Percentiles rank a stretch among this genome's conserved stretches.
These are phyloP conservation scores for Ariopsis seemanni DNA, from an alignment of 2,113 vertebrate species.

Conservation along the genomic window DNA sequence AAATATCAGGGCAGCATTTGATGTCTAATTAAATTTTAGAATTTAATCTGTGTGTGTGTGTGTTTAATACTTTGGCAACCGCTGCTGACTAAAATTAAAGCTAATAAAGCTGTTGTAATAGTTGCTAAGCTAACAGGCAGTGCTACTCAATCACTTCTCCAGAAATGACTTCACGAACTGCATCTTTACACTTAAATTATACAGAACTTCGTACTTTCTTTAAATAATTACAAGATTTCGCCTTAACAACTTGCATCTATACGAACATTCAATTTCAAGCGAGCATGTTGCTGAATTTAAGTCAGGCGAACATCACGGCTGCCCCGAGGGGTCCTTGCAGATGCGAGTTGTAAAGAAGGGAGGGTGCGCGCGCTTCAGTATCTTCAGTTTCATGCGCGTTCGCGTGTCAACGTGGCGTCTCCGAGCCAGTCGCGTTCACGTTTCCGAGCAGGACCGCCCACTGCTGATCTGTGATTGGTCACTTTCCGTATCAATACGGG, in stretches of 20 bases:
- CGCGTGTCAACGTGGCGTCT: slow-evolving; percentile 79
- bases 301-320: background rate
- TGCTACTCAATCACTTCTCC: background rate
- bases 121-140: background rate
- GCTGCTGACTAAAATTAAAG: background rate
- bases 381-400: slow-evolving; percentile 25
- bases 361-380: background rate
- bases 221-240: background rate
- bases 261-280: background rate
- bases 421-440: slow-evolving; percentile 62
- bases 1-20: background rate
- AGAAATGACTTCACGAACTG: background rate
- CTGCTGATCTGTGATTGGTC: background rate
- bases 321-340: background rate
- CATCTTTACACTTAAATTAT: background rate
- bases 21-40: background rate
- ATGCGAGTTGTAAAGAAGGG: background rate
- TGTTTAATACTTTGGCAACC: background rate
- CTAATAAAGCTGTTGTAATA: background rate
- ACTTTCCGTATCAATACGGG: background rate
- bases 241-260: background rate
- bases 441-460: background rate
- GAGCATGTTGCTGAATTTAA: background rate
- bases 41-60: background rate
- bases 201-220: background rate